Evolutionary conservation across 2,888 invertebrate species (phyloP), one percentile per base, ranked within the genome.

Genomic region (Parasteatoda lunata): DNA sequence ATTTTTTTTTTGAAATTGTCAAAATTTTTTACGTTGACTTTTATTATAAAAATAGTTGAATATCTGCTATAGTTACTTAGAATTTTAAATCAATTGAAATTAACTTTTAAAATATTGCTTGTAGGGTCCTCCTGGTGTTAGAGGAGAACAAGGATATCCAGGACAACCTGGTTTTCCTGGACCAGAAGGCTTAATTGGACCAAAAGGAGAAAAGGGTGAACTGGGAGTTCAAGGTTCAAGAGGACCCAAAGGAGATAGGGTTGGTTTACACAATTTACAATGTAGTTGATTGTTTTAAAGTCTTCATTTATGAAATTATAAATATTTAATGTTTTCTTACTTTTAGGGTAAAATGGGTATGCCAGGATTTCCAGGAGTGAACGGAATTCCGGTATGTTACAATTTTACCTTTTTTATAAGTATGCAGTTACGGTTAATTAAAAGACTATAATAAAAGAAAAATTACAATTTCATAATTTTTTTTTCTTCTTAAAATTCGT

Each of bases 201-300:
- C 96, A 2, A 97, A 97, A 92, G 97, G 97, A 73, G 95, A 95
- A 89, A 97, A 97, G 92, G 97, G 97, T 88, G 96, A 96, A 90
- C 93, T 95, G 65, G 97, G 97, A 45, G 95, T 95, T 52, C 94
- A 94, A 90, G 97, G 97, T 77, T 95, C 95, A 5, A 93, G 95
- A 82, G 97, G 97, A 73, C 94, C 94, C 1, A 96, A 96, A 92
- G 97, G 97, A 89, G 97, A 97, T 90, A 93, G 95, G 90, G 93
- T 93, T 90, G 90, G 91, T 71, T 59, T 9, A 59, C 48, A 15
- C 30, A 15, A 30, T 15, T 68, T 45, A 30, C 15, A 9, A 30
- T 15, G 3, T 15, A 30, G 30, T 30, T 30, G 30, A 30, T 1
- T 30, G 30, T 30, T 30, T 30, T 30, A 0, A 30, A 30, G 30